phyloP scores from a whole-genome alignment of 2,113 vertebrate species.

The Scalopus aquaticus region DNA sequence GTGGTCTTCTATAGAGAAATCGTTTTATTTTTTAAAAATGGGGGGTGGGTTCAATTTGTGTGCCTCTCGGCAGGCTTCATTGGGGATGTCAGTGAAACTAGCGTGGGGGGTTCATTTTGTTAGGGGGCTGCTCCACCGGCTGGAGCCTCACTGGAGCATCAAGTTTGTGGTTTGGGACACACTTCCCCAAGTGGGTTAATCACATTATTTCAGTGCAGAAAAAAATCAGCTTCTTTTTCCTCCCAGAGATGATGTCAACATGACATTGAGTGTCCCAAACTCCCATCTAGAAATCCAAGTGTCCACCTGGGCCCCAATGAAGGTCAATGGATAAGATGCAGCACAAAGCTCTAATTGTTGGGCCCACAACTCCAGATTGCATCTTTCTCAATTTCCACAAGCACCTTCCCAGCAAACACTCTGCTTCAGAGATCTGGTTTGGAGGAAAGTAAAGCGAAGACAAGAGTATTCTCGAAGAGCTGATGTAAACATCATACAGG shows the following conservation, averaged over 20 bases:
- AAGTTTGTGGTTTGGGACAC: not conserved
- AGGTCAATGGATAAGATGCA: not conserved
- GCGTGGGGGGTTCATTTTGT: not conserved
- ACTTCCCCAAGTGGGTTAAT: not conserved
- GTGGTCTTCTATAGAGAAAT: not conserved
- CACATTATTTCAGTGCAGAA: not conserved
- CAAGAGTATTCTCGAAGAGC: not conserved
- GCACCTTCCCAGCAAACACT: not conserved
- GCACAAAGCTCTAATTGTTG: not conserved
- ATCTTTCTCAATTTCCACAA: not conserved
- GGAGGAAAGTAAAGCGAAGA: not conserved
- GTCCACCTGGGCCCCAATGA: not conserved
- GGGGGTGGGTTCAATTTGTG: not conserved
- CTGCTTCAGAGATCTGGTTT: not conserved
- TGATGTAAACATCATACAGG: not conserved
- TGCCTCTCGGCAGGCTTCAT: not conserved
- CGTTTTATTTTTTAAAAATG: not conserved
- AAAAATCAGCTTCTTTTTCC: not conserved
- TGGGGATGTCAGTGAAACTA: not conserved
- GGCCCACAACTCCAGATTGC: not conserved
- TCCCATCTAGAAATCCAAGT: constrained; percentile 29
- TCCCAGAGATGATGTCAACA: not conserved
- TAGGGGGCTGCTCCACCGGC: not conserved
- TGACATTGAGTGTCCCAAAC: not conserved
- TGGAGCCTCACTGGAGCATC: not conserved